Percentiles rank a stretch among this genome's conserved stretches.
Evolutionary conservation across 1,140 invertebrate species (phyloP).

Genomic region (Hylyphantes graminicola): DNA sequence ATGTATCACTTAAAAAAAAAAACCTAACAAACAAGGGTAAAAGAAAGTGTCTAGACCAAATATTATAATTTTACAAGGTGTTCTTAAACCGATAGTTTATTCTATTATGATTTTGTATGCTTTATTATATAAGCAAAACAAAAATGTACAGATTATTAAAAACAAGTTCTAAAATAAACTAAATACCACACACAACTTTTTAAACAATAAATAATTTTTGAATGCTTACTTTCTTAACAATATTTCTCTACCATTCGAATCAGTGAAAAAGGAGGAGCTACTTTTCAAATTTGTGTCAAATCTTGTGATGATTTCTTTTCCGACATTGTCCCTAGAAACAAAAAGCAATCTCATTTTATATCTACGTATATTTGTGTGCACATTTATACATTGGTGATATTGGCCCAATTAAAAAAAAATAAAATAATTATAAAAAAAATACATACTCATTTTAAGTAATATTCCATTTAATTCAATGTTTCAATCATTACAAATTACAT

Average conservation of each 20-base stretch:
- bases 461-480: no score
- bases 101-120: no score
- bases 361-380: no score
- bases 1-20: neutral
- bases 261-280: conserved; percentile 71
- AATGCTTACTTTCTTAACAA: conserved; percentile 46
- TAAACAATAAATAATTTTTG: neutral
- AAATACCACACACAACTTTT: neutral
- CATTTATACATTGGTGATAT: no score
- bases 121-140: no score
- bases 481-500: no score
- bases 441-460: no score
- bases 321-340: conserved; percentile 56
- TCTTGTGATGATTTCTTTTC: conserved; percentile 72
- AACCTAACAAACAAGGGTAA: neutral
- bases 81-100: no score
- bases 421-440: no score
- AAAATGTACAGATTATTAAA: neutral
- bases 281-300: conserved; percentile 68
- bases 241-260: conserved; percentile 73
- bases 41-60: no score
- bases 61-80: no score
- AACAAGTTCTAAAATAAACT: neutral
- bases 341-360: neutral
- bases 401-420: no score